Evolutionary conservation across 2,113 vertebrate genomes (phyloP).

Genomic region (Chroicocephalus ridibundus): DNA sequence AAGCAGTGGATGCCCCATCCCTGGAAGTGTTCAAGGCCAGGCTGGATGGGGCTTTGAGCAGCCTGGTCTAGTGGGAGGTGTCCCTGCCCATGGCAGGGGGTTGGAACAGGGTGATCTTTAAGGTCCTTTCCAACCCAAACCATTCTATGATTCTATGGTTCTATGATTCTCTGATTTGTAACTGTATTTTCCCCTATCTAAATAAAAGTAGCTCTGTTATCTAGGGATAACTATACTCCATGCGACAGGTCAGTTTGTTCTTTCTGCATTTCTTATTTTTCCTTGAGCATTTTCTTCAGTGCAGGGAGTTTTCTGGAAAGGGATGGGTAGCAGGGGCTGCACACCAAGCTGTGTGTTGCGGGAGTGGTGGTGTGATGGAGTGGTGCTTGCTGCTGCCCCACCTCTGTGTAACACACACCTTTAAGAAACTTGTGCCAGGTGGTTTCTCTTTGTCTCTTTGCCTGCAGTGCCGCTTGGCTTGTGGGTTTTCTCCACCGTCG

Average conservation of each 20-base stretch:
- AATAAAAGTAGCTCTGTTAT: neutral
- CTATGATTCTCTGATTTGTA: neutral
- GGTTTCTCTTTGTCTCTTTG: neutral
- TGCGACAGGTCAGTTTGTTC: neutral
- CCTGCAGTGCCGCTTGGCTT: neutral
- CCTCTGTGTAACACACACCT: neutral
- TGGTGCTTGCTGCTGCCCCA: fast-evolving
- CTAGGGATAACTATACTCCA: neutral
- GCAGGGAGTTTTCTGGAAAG: neutral
- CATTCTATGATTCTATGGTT: no score
- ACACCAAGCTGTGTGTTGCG: neutral
- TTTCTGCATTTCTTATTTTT: neutral
- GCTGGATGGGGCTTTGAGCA: no score
- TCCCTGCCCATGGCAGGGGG: no score
- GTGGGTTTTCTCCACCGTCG: fast-evolving
- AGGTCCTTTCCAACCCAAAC: no score
- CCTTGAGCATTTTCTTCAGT: neutral
- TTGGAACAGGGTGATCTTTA: no score
- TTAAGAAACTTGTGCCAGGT: neutral
- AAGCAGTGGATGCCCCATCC: no score
- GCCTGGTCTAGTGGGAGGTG: no score
- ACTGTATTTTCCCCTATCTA: neutral
- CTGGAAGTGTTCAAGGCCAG: no score
- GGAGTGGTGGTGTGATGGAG: fast-evolving
- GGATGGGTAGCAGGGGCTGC: neutral